Evolutionary conservation across 2,797 vertebrate species (phyloP).

Genomic region (Aphelocoma californica): DNA sequence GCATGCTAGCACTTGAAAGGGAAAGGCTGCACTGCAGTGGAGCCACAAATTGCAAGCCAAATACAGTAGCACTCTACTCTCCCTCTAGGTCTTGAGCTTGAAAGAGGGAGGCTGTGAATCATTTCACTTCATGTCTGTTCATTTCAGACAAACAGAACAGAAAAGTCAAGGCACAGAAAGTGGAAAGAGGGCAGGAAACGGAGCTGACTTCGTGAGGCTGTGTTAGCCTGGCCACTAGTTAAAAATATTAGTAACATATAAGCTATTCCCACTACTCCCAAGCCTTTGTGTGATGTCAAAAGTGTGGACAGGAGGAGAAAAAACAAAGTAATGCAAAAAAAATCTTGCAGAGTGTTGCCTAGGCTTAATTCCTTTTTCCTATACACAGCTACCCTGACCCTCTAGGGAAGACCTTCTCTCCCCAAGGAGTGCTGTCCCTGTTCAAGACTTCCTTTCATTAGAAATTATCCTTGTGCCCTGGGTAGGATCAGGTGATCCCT

Average conservation of each 20-base stretch:
- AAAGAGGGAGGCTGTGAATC: neutral
- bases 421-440: neutral
- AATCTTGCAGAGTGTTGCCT: neutral
- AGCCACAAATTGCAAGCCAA: neutral
- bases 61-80: neutral
- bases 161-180: constrained; percentile 48
- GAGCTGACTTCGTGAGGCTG: constrained; percentile 28
- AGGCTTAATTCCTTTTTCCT: neutral
- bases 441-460: neutral
- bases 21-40: neutral
- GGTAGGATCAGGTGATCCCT: neutral
- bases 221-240: neutral
- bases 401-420: neutral
- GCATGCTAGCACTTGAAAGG: neutral
- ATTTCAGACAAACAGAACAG: constrained; percentile 70
- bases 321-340: neutral
- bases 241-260: neutral
- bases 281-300: neutral
- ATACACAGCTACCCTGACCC: neutral
- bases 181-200: constrained; percentile 61
- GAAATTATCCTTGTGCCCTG: neutral
- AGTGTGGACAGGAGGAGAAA: neutral
- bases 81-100: neutral
- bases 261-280: neutral
- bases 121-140: constrained; percentile 61